Base-by-base conservation (phyloP, 1,140 invertebrate genomes). In the Cecropterus lyciades region DNA sequence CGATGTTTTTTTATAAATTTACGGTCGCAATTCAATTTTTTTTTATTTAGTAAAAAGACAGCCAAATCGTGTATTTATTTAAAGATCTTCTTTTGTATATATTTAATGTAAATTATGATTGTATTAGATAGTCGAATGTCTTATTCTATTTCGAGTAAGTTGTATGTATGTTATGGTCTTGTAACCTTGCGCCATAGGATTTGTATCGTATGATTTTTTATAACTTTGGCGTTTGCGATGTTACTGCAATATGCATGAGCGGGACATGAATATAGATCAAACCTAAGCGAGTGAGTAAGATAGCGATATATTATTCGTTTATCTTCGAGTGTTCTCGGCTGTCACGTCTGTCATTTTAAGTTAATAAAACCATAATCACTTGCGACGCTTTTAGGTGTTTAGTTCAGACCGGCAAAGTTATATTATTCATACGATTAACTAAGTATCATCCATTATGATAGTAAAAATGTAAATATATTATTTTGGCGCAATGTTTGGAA, bases 51-150 rank as follows among this genome's bases (percentile, higher is more conserved):
- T 56, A 72, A 70, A 73, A 78, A 77, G 59, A 77, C 87, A 83
- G 80, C 84, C 84, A 89, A 89, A 89, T 87, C 79, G 71, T 85
- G 80, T 89, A 87, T 87, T 89, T 87, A 89, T 87, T 90, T 65
- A 82, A 82, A 77, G 75, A 79, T 78, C 72, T 80, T 78, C 72
- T 80, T 83, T 73, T 83, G 87, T 90, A 90, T 82, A 89, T 89
- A 85, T 74, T 72, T 80, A 81, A 57, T 89, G 80, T 89, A 91
- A 82, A 89, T 81, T 85, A 82, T 80, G 75, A 80, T 78, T 76
- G 75, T 72, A 56, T 79, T 91, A 91, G 86, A 84, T 91, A 91
- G 88, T 63, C 82, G 75, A 89, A 91, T 91, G 77, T 79, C 80
- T 82, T 74, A 72, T 73, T 72, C 30, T 73, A 65, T 70, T 72